Base-by-base conservation (phyloP, 1,140 invertebrate genomes). In the Drosophila melanica region DNA sequence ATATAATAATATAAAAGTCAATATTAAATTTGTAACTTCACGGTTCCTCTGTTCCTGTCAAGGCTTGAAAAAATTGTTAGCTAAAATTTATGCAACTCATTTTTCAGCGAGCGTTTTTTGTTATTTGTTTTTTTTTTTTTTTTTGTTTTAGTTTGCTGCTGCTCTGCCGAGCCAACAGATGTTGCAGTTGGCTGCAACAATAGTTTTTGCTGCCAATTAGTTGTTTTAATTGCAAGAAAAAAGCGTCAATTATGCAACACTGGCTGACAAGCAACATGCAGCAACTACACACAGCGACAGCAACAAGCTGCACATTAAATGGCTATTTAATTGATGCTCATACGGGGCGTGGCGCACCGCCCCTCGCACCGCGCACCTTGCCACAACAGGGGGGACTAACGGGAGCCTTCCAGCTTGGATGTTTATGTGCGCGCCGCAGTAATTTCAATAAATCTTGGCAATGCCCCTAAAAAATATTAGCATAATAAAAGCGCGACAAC, bases 371-470 rank as follows among this genome's bases (percentile, higher is more conserved):
- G 1, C 14, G 7, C 48, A 54, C 33, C 55, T 47, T 37, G 12
- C 39, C 16, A 39, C 35, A 6, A 37, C 4, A 2, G 35, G 35
- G 51, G n/a, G n/a, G 16, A 14, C n/a, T 16, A 20, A 18, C 11
- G 4, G 7, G 2, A 16, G 12, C 35, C 3, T 3, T 4, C 53
- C 27, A 30, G 58, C 35, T 41, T 48, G 12, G 30, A 9, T 8
- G 30, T 60, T 60, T 68, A 68, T 60, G 41, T 53, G 16, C 18
- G 50, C 69, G 77, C 74, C 80, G 84, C 84, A 89, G 84, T 79
- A 77, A 89, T 89, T 89, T 90, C 77, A 89, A 89, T 89, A 89
- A 89, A 89, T 89, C 77, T 89, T 90, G 69, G 48, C 73, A 90
- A 79, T 82, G 79, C 35, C 67, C 76, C 58, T 60, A 79, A 72